These are phyloP conservation scores for Cephalopachus bancanus DNA, from an alignment of 2,797 vertebrate genomes.

Conservation along the genomic window DNA sequence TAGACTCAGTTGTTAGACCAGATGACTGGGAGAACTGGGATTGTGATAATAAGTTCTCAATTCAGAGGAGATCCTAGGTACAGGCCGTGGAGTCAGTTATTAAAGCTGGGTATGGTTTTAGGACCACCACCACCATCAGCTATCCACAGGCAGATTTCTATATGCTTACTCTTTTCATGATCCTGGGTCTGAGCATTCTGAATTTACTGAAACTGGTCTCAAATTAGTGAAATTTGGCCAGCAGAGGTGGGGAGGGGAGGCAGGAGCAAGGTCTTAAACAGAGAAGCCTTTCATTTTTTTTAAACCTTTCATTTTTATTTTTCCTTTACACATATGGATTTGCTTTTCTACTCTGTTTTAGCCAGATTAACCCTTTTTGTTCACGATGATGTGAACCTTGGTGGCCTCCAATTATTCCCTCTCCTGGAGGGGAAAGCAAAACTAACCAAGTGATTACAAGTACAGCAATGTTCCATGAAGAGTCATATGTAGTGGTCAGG, in stretches of 20 bases:
- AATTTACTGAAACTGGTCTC: neutral
- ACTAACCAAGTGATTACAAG: neutral
- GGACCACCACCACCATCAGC: neutral
- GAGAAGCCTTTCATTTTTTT: conserved; percentile 48
- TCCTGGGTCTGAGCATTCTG: neutral
- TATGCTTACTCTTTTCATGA: neutral
- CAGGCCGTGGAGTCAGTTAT: neutral
- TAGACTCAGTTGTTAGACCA: neutral
- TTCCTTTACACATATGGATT: conserved; percentile 49
- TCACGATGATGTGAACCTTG: neutral
- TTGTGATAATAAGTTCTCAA: neutral
- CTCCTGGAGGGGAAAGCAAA: neutral
- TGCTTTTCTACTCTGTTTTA: conserved; percentile 34
- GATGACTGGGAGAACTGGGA: neutral
- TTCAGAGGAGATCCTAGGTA: neutral
- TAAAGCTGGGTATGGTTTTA: neutral
- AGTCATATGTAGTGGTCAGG: neutral
- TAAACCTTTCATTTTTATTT: neutral
- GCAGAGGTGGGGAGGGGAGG: neutral
- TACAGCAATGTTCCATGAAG: neutral
- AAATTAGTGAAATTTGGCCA: neutral
- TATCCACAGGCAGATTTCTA: neutral
- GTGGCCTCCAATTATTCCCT: neutral
- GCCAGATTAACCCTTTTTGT: conserved; percentile 39
- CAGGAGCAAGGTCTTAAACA: conserved; percentile 7